Percentiles rank a stretch among this genome's conserved stretches.
Evolutionary conservation across 2,113 vertebrate species (phyloP).

Genomic region (Podocnemis expansa): DNA sequence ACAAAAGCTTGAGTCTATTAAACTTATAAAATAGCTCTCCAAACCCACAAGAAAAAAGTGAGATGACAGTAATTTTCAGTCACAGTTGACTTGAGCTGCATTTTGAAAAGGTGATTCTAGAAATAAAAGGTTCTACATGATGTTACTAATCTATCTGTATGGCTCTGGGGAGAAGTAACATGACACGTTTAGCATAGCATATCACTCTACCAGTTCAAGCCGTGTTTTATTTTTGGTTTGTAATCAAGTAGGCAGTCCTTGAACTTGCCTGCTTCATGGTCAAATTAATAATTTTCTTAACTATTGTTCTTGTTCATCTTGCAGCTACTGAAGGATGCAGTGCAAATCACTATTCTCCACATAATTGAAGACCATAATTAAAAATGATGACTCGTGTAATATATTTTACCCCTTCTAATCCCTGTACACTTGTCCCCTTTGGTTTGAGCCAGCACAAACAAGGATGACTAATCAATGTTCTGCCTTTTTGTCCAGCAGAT

Average conservation of each 20-base stretch:
- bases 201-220: rapidly evolving
- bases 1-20: background rate
- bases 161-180: background rate
- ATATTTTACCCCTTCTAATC: background rate
- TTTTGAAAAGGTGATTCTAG: background rate
- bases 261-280: rapidly evolving
- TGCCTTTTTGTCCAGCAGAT: background rate
- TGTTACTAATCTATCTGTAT: background rate
- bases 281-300: background rate
- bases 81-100: background rate
- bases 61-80: background rate
- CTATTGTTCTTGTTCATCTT: background rate
- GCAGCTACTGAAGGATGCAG: background rate
- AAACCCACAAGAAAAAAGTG: background rate
- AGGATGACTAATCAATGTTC: background rate
- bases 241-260: background rate
- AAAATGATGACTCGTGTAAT: background rate
- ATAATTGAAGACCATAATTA: rapidly evolving
- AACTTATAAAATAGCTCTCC: background rate
- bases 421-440: rapidly evolving
- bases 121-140: background rate
- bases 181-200: background rate
- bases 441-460: background rate
- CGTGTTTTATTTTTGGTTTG: background rate
- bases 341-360: background rate